Percentiles rank a stretch among this genome's conserved stretches.
phyloP scores from a whole-genome alignment of 2,888 invertebrate genomes.

The Meteorus cinctellus region DNA sequence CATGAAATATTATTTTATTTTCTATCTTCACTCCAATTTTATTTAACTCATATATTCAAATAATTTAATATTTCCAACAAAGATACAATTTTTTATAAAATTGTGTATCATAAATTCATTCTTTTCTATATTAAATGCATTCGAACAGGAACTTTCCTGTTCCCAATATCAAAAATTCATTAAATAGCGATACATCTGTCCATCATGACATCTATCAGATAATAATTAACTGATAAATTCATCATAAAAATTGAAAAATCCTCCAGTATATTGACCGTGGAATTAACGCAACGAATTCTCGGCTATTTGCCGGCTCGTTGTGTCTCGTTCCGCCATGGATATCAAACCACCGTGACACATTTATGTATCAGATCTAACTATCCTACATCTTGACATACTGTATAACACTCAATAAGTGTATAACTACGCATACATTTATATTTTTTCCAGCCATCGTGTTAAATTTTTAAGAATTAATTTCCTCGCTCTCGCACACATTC shows the following conservation, averaged over 20 bases:
- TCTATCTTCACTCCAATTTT: too few species aligned
- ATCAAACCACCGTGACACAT: slow-evolving; percentile 29
- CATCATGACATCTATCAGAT: background rate
- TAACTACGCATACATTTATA: background rate
- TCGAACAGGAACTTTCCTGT: background rate
- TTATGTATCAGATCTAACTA: slow-evolving; percentile 9
- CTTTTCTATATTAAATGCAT: background rate
- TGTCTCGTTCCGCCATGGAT: slow-evolving; percentile 49
- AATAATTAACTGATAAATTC: slow-evolving; percentile 11
- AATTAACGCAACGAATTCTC: slow-evolving; percentile 50
- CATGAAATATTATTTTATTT: too few species aligned
- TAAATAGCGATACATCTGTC: background rate
- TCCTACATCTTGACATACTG: slow-evolving; percentile 16
- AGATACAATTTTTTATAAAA: too few species aligned
- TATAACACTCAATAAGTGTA: background rate
- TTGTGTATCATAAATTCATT: too few species aligned
- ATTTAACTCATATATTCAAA: too few species aligned
- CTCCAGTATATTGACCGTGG: slow-evolving; percentile 43
- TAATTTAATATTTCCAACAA: too few species aligned
- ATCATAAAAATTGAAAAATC: slow-evolving; percentile 4
- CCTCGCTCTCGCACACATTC: background rate
- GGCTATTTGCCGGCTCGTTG: slow-evolving; percentile 51
- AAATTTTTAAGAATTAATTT: slow-evolving; percentile 16
- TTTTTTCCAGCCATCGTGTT: slow-evolving; percentile 13
- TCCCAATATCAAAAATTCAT: background rate